Conservation (phyloP, 2,113 vertebrate genomes). For the Etheostoma spectabile region DNA sequence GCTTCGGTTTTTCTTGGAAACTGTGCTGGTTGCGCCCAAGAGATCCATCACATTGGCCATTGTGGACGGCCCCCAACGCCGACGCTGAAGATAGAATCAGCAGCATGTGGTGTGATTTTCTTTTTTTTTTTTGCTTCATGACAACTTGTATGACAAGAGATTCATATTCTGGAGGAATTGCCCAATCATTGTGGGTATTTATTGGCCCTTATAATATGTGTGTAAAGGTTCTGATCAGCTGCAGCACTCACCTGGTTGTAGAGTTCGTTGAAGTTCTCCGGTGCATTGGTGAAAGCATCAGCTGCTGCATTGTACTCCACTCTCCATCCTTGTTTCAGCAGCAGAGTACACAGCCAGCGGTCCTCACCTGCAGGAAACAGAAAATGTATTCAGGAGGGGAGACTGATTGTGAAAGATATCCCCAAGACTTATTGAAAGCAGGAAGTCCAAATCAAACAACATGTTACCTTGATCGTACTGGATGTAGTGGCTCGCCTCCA, state of each 20-base stretch:
- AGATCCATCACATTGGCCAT: conserved; percentile 81
- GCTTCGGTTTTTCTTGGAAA: conserved; percentile 76
- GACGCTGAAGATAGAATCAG: conserved; percentile 50
- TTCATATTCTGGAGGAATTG: not conserved
- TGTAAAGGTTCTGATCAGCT: not conserved
- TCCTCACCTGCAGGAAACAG: conserved; percentile 76
- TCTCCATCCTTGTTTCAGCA: conserved; percentile 84
- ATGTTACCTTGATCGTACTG: conserved; percentile 80
- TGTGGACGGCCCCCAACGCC: conserved; percentile 83
- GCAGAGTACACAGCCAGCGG: conserved; percentile 83
- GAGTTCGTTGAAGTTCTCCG: conserved; percentile 84
- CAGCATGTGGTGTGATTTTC: not conserved
- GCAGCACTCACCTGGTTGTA: conserved; percentile 75
- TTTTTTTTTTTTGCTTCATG: no score
- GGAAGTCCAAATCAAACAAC: not conserved
- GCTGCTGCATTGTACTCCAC: conserved; percentile 84
- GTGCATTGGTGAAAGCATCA: conserved; percentile 84
- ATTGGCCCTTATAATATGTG: not conserved
- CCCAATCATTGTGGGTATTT: not conserved
- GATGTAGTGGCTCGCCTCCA: conserved; percentile 72
- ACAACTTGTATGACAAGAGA: not conserved
- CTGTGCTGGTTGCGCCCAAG: conserved; percentile 56
- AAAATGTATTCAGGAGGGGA: not conserved
- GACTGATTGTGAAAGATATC: not conserved
- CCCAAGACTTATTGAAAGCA: not conserved